Conservation (phyloP, 2,113 vertebrate species). For the Sardina pilchardus region DNA sequence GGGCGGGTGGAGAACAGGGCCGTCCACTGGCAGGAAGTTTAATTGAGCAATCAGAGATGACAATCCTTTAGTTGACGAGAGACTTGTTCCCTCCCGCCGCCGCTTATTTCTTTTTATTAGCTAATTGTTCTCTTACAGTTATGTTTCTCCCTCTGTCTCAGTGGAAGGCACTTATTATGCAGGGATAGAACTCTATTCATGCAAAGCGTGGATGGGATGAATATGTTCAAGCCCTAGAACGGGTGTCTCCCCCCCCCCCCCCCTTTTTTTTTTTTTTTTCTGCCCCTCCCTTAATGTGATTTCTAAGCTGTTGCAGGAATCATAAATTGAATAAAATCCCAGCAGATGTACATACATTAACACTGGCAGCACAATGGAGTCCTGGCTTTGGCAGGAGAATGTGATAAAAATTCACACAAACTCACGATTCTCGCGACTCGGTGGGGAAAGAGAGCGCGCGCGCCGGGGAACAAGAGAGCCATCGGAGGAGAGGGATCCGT, state of each 20-base stretch:
- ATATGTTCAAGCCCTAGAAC: slow-evolving; percentile 36
- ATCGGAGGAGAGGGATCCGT: background rate
- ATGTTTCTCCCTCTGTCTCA: slow-evolving; percentile 48
- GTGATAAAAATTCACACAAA: slow-evolving; percentile 2
- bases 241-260: slow-evolving; percentile 36
- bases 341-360: slow-evolving; percentile 39
- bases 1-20: slow-evolving; percentile 26
- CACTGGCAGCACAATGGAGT: slow-evolving; percentile 31
- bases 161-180: slow-evolving; percentile 49
- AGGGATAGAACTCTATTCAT: slow-evolving; percentile 26
- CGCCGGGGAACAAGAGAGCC: background rate
- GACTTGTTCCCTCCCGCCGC: slow-evolving; percentile 49
- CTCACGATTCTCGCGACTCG: background rate
- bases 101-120: slow-evolving; percentile 51
- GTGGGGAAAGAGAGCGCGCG: background rate
- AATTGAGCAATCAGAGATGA: slow-evolving; percentile 60
- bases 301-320: slow-evolving; percentile 50
- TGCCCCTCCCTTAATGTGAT: slow-evolving; percentile 18
- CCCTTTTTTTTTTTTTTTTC: slow-evolving; percentile 9
- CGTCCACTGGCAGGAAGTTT: slow-evolving; percentile 46
- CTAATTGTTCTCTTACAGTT: slow-evolving; percentile 57
- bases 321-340: slow-evolving; percentile 48
- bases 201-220: slow-evolving; percentile 38
- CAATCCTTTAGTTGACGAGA: slow-evolving; percentile 57
- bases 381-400: background rate